Evolutionary conservation across 1,140 invertebrate genomes (phyloP), one percentile per base, ranked within the genome.

Genomic region (fruit fly (Drosophila melanogaster)): DNA sequence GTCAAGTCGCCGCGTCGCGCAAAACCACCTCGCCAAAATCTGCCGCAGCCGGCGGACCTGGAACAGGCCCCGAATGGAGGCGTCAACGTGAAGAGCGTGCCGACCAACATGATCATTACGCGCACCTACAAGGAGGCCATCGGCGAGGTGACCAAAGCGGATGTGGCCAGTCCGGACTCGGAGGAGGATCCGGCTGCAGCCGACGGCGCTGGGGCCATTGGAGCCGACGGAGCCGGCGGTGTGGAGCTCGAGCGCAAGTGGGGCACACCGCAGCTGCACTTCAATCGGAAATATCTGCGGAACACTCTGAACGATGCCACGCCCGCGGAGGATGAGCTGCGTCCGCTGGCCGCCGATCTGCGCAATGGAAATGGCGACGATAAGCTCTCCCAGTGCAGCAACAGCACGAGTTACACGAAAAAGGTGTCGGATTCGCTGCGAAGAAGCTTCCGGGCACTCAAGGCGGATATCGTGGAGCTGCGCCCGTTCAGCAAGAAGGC

Each of bases 191-290:
- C 33, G 26, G 33, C 17, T 19, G 14, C 37, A 50, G 15, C n/a
- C 14, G n/a, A 44, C 37, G 5, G 15, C 11, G n/a, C 10, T 17
- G 30, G 30, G 8, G 0, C 30, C 11, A n/a, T 4, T 17, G 30
- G 30, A 0, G 0, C 30, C 11, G 49, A 51, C 19, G 30, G 26
- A 7, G 30, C 37, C 24, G 35, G 24, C 1, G 26, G 26, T 2
- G 19, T 35, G 49, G 83, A 87, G 40, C 38, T 89, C 4, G 69
- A 84, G 47, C 76, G 81, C 8, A 91, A 91, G 51, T 92, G 90
- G 90, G 90, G 90, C 12, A 92, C 90, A 12, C 90, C 90, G 7
- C 90, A 91, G 37, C 44, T 92, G 55, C 87, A 92, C 53, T 92
- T 92, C 15, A 92, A 92, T 70, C 77, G 90, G n/a, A 92, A 92